Evolutionary conservation across 2,888 invertebrate species (phyloP).

Genomic region (Teinopalpus imperialis): DNA sequence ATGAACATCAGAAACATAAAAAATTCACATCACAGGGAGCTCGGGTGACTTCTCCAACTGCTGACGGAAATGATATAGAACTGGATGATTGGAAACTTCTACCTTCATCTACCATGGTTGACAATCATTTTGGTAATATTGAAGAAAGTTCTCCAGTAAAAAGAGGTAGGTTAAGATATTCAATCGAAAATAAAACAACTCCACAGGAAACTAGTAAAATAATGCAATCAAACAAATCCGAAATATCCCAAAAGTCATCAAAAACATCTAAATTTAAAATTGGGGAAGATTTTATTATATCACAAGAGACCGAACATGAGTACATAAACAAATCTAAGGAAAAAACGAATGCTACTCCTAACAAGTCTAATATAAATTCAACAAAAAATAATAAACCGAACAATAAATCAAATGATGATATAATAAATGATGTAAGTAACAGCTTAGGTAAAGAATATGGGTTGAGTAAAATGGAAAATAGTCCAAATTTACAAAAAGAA

Average conservation of each 20-base stretch:
- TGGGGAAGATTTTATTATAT: constrained; percentile 5
- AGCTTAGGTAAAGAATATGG: background rate
- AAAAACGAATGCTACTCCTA: background rate
- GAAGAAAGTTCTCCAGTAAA: constrained; percentile 51
- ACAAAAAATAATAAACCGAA: background rate
- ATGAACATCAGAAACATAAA: constrained; percentile 33
- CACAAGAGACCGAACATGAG: background rate
- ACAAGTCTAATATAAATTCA: background rate
- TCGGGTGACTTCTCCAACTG: constrained; percentile 47
- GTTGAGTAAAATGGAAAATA: background rate
- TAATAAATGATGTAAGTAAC: background rate
- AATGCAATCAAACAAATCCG: background rate
- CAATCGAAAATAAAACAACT: constrained; percentile 44
- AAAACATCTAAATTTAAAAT: constrained; percentile 1
- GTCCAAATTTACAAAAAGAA: background rate
- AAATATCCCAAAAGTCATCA: background rate
- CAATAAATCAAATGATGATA: background rate
- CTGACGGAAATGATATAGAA: constrained; percentile 61
- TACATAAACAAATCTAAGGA: background rate
- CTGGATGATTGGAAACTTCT: constrained; percentile 65
- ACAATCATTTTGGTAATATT: constrained; percentile 43
- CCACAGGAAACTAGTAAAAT: constrained; percentile 28
- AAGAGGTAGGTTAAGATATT: constrained; percentile 45
- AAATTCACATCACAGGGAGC: constrained; percentile 36
- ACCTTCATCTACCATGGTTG: constrained; percentile 74